phyloP scores from a whole-genome alignment of 1,140 invertebrate species.

The Lordiphosa stackelbergi region DNA sequence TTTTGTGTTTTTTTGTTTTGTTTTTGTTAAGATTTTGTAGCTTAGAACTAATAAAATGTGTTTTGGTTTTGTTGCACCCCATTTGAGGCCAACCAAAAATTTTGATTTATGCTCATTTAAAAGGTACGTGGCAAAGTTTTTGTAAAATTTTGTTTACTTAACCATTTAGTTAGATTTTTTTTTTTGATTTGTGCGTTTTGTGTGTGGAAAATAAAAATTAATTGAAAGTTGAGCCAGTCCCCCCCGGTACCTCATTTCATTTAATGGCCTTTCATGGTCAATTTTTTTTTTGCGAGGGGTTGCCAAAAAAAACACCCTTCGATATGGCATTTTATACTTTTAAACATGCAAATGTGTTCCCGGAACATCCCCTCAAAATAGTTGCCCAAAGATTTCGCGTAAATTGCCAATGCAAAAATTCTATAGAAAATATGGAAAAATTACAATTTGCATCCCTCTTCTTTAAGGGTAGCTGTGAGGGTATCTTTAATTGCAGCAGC shows the following conservation, averaged over 20 bases:
- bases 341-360: slow-evolving; percentile 71
- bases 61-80: slow-evolving; percentile 36
- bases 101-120: slow-evolving; percentile 75
- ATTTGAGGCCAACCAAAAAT: slow-evolving; percentile 48
- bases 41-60: slow-evolving; percentile 64
- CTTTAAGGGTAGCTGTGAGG: slow-evolving; percentile 32
- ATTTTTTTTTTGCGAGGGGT: slow-evolving; percentile 15
- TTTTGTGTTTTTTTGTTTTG: background rate
- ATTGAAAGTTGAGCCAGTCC: slow-evolving; percentile 12
- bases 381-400: slow-evolving; percentile 42
- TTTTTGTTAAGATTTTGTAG: slow-evolving; percentile 43
- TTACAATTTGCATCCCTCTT: slow-evolving; percentile 55
- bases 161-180: slow-evolving; percentile 26
- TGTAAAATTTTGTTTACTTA: slow-evolving; percentile 61
- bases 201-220: slow-evolving; percentile 36
- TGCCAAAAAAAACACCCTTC: slow-evolving; percentile 4
- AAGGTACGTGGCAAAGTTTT: slow-evolving; percentile 67
- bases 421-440: slow-evolving; percentile 61
- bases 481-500: slow-evolving; percentile 60
- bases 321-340: slow-evolving; percentile 55
- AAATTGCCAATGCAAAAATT: slow-evolving; percentile 71
- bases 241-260: slow-evolving; percentile 23
- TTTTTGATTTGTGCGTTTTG: slow-evolving; percentile 64
- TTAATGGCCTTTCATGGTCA: slow-evolving; percentile 39
- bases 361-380: slow-evolving; percentile 45